Base-by-base conservation (phyloP, 1,140 invertebrate genomes). In the Eriocheir sinensis region DNA sequence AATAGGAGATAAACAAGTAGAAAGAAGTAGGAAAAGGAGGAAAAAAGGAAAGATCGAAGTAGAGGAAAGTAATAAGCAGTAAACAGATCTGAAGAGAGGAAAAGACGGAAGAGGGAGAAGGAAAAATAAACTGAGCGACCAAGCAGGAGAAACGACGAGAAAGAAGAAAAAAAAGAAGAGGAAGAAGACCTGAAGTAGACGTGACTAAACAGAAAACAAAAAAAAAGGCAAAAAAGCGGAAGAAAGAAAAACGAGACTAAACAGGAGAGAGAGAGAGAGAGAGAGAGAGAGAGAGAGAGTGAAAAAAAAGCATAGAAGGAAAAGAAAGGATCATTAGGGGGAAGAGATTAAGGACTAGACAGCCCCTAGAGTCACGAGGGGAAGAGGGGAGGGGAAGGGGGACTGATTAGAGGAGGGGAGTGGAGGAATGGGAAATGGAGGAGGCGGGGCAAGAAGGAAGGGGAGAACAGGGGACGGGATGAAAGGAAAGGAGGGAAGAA, bases 221-320 rank as follows among this genome's bases (percentile, higher is more conserved):
- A 44, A 27, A 41, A 38, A 32, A 6, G 30, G 81, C 17, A 27
- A 41, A 27, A 34, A 12, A 83, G 91, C 85, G 91, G n/a, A 40
- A 83, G 44, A 88, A 21, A 93, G 72, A 21, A 21, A 32, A 91
- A 27, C 36, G 53, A 91, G 34, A 40, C 32, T 79, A 27, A 80
- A 60, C 79, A 32, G 40, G 90, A 44, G 36, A 79, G 32, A 34
- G 60, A 21, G 32, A 34, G 60, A 41, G 21, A 38, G 44, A 53
- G 8, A 48, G 34, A 41, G 38, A 91, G 41, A 27, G 30, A 40
- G 53, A 80, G 34, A 15, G 44, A 60, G 34, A 80, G n/a, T 38
- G 17, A 38, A 44, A 80, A 32, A 89, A 53, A 89, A 27, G n/a
- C 3, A 30, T 17, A 48, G n/a, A 4, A 48, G 41, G 8, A 36